A percentile compares a stretch with the other conserved stretches of the same genome.
Conservation (phyloP, 2,888 invertebrate genomes). For the Linyphia triangularis region DNA sequence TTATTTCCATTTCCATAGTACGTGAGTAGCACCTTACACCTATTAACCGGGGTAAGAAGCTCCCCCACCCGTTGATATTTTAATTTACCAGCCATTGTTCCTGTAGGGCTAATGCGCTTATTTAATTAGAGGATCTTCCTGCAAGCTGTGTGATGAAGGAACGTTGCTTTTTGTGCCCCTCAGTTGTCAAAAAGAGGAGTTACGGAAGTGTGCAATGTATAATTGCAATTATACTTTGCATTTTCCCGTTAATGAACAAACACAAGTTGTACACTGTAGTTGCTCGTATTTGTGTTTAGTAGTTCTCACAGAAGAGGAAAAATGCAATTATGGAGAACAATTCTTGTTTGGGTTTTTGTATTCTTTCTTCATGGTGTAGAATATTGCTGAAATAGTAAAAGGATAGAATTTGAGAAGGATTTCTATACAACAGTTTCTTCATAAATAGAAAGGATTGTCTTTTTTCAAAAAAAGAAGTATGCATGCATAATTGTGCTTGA, state of each 20-base stretch:
- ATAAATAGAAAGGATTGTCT: too few relatives aligned
- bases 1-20: not conserved
- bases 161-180: not conserved
- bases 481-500: too few relatives aligned
- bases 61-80: slow-evolving; percentile 27
- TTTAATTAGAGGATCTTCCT: slow-evolving; percentile 27
- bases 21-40: not conserved
- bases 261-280: not conserved
- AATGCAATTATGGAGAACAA: not conserved
- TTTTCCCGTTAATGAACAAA: slow-evolving; percentile 29
- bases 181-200: slow-evolving; percentile 9
- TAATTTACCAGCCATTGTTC: slow-evolving; percentile 29
- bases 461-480: too few relatives aligned
- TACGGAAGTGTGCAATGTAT: not conserved
- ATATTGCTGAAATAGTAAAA: too few relatives aligned
- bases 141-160: not conserved
- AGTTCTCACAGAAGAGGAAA: not conserved
- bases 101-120: slow-evolving; percentile 29
- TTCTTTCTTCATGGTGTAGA: too few relatives aligned
- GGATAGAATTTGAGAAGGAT: too few relatives aligned
- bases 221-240: slow-evolving; percentile 17
- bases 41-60: not conserved
- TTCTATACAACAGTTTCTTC: too few relatives aligned
- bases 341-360: too few relatives aligned
- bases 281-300: not conserved